Evolutionary conservation across 2,797 vertebrate species (phyloP).

Genomic region (Enteromius paludinosus): DNA sequence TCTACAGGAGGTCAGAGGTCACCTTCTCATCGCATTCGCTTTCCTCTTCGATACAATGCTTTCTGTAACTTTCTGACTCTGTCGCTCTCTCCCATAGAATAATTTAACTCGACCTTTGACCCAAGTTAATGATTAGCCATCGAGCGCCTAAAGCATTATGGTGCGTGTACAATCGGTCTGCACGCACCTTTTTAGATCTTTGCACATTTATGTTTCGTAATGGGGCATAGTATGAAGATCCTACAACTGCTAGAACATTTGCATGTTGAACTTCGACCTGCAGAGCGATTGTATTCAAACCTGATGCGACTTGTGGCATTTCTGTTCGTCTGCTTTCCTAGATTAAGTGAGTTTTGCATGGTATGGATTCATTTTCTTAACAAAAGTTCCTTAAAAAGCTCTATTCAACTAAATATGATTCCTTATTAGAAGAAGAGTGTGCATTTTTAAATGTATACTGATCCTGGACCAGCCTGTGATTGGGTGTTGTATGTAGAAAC

Average conservation of each 20-base stretch:
- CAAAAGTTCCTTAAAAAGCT: background rate
- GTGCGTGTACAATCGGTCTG: background rate
- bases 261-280: background rate
- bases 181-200: background rate
- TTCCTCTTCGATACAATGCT: background rate
- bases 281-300: background rate
- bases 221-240: background rate
- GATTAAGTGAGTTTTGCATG: background rate
- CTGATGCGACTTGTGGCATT: background rate
- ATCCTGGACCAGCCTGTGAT: background rate
- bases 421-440: background rate
- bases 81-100: background rate
- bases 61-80: conserved; percentile 3
- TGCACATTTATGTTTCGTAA: background rate
- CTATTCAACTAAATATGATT: background rate
- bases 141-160: background rate
- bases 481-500: background rate
- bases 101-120: conserved; percentile 9
- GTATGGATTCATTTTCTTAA: background rate
- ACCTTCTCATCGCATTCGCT: background rate
- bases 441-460: background rate
- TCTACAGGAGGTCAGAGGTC: conserved; percentile 85
- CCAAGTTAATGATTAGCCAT: conserved; percentile 33
- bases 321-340: background rate
- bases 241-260: background rate